Percentiles rank a stretch among this genome's conserved stretches.
These are phyloP conservation scores for Sesia apiformis DNA, from an alignment of 2,888 invertebrate species.

Conservation along the genomic window DNA sequence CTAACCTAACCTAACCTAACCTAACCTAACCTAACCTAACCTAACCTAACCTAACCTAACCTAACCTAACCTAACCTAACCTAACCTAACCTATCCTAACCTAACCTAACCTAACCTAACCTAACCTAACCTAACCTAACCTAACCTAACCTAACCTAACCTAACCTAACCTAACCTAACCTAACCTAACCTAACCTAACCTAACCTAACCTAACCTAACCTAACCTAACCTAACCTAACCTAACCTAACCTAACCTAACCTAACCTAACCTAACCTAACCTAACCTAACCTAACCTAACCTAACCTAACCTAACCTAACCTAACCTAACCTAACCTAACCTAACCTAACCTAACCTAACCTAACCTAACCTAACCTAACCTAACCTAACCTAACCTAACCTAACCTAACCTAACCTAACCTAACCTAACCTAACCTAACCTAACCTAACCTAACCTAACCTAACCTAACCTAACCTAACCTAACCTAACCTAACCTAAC, in stretches of 20 bases:
- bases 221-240: neutral
- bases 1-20: conserved; percentile 1
- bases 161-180: neutral
- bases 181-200: neutral
- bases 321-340: neutral
- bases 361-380: neutral
- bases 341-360: neutral
- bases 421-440: neutral
- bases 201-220: neutral
- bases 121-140: neutral
- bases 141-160: neutral
- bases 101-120: neutral
- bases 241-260: neutral
- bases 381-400: neutral
- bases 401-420: neutral
- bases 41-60: conserved; percentile 7
- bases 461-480: neutral
- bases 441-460: neutral
- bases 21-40: conserved; percentile 6
- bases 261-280: neutral
- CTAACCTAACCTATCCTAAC: conserved; percentile 1
- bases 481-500: neutral
- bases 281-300: neutral
- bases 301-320: neutral
- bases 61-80: conserved; percentile 3